These are phyloP conservation scores for Drosophila barbarae DNA, from an alignment of 2,888 invertebrate genomes.

Conservation along the genomic window DNA sequence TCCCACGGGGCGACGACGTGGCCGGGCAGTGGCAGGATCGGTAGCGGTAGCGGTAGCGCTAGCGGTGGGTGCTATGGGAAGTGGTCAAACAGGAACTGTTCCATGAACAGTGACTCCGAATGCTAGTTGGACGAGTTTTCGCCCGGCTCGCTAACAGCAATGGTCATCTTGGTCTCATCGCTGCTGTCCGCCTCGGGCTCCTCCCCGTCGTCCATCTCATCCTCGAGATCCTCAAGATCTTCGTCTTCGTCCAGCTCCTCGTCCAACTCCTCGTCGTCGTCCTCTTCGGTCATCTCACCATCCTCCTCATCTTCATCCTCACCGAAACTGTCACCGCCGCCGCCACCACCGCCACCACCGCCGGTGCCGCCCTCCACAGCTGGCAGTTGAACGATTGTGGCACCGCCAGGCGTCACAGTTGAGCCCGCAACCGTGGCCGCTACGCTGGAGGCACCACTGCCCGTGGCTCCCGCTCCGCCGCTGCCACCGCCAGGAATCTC, in stretches of 20 bases:
- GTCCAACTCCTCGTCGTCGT: constrained; percentile 63
- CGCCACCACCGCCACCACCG: constrained; percentile 67
- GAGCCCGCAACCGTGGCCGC: constrained; percentile 77
- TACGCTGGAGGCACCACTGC: constrained; percentile 62
- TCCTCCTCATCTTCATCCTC: constrained; percentile 70
- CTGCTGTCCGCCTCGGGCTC: constrained; percentile 63
- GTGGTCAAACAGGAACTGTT: constrained; percentile 79
- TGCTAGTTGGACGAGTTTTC: constrained; percentile 79
- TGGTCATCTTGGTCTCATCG: constrained; percentile 78
- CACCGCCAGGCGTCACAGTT: constrained; percentile 71
- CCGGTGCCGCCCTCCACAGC: constrained; percentile 3
- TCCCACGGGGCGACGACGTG: constrained; percentile 14
- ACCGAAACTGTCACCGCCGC: constrained; percentile 52
- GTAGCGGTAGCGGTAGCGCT: constrained; percentile 5
- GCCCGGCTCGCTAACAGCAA: constrained; percentile 75
- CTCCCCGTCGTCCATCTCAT: constrained; percentile 68
- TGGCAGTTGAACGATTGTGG: constrained; percentile 62
- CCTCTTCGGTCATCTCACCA: constrained; percentile 63
- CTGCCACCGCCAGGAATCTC: constrained; percentile 62
- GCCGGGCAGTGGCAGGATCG: constrained; percentile 3
- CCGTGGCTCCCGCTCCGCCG: constrained; percentile 35
- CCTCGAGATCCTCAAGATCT: constrained; percentile 62
- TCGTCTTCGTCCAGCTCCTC: constrained; percentile 65
- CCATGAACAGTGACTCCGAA: constrained; percentile 79
- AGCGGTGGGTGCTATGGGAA: constrained; percentile 68